phyloP scores from a whole-genome alignment of 1,140 invertebrate species.

The Probaryconus sp. region DNA sequence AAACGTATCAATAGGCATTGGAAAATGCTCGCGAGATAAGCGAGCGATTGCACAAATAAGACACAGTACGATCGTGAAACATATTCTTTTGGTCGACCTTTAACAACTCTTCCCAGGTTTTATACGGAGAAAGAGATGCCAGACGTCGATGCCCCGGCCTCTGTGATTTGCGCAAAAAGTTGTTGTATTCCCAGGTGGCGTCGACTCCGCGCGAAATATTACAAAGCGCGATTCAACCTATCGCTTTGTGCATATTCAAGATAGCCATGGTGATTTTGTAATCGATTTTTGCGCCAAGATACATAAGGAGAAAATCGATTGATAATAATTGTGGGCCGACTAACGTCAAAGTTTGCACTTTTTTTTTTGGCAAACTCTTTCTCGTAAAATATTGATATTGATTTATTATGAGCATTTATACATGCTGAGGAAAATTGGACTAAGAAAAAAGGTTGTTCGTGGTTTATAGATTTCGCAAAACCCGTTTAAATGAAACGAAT shows the following conservation, averaged over 20 bases:
- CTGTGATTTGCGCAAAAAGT: conserved; percentile 38
- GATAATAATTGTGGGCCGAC: conserved; percentile 12
- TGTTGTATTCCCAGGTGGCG: conserved; percentile 31
- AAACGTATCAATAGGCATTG: background rate
- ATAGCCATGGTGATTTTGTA: conserved; percentile 41
- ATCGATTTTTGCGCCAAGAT: conserved; percentile 37
- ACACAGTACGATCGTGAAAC: conserved; percentile 6
- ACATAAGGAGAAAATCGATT: conserved; percentile 15
- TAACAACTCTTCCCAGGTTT: conserved; percentile 38
- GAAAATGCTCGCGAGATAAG: conserved; percentile 10
- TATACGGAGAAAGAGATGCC: conserved; percentile 20
- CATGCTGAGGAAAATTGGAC: too few relatives aligned
- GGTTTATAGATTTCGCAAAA: too few relatives aligned
- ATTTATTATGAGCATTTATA: too few relatives aligned
- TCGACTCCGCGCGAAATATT: conserved; percentile 27
- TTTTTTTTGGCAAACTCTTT: too few relatives aligned
- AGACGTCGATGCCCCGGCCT: conserved; percentile 1
- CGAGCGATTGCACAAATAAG: conserved; percentile 6
- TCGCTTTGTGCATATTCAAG: conserved; percentile 31
- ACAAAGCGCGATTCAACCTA: conserved; percentile 16
- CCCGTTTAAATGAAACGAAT: too few relatives aligned
- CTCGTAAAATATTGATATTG: too few relatives aligned
- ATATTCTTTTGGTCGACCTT: conserved; percentile 34
- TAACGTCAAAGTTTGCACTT: too few relatives aligned
- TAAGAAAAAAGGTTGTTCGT: too few relatives aligned